Evolutionary conservation across 1,140 invertebrate genomes (phyloP), one percentile per base, ranked within the genome.

Genomic region (Ptiloglossa arizonensis): DNA sequence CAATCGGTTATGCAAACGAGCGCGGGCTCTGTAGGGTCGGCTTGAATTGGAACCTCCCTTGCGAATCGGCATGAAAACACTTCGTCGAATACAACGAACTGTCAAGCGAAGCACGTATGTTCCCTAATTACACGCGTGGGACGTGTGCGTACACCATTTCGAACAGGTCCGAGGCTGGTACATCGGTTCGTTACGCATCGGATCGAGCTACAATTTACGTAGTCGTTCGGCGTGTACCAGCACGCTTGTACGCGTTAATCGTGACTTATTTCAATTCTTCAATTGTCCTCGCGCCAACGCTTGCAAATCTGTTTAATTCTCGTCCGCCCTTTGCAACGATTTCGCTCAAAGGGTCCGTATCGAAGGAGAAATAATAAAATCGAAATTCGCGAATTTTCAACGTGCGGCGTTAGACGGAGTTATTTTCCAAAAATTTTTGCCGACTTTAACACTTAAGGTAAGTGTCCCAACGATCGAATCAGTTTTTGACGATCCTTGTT

Each of bases 111-210:
- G 72, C 72, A 69, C 77, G 63, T 81, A 72, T 77, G 56, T 60
- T 68, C 70, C 54, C 74, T 81, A 52, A 80, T 60, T 68, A 72
- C 66, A 77, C 73, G 76, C 69, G 8, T 60, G 76, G 67, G 76
- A 73, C 69, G 68, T 63, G 60, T 81, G 73, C 67, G 70, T 57
- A 83, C 70, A 78, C 50, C 74, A 60, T 69, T 77, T 80, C 52
- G 60, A 50, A 35, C 72, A 60, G 63, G 64, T 67, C 54, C 62
- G 57, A 54, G 48, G 52, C n/a, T 22, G 2, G 56, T 41, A 62
- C 52, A 75, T 54, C 64, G 57, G 68, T 50, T 81, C 68, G 75
- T 71, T 64, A 64, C 60, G 50, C 68, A 66, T 22, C 46, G 54
- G 24, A 66, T 54, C 46, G 67, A 27, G 32, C 68, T 80, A 76